A percentile compares a stretch with the other conserved stretches of the same genome.
Conservation (phyloP, 2,888 invertebrate species). For the Hypomecis atomaria region DNA sequence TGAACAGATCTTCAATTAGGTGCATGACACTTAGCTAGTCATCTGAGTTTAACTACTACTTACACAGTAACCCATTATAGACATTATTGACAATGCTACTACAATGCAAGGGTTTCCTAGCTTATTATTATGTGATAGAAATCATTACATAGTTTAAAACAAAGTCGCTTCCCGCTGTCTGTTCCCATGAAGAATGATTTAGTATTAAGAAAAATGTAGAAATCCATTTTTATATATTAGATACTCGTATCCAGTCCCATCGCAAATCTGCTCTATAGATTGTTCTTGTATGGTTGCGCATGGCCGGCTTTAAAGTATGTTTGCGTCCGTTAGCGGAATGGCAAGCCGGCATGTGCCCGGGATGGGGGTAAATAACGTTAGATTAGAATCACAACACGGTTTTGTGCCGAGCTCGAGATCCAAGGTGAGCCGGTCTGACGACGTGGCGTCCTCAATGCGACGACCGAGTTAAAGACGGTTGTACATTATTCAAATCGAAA, state of each 20-base stretch:
- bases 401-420: conserved; percentile 58
- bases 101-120: too few species aligned
- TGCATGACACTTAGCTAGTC: too few species aligned
- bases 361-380: conserved; percentile 40
- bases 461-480: conserved; percentile 39
- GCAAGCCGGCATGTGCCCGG: conserved; percentile 20
- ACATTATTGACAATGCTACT: too few species aligned
- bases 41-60: too few species aligned
- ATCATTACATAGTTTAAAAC: too few species aligned
- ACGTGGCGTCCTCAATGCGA: conserved; percentile 50
- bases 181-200: too few species aligned
- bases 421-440: conserved; percentile 75
- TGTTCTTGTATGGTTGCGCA: conserved; percentile 8
- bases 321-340: conserved; percentile 20
- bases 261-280: neutral
- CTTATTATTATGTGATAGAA: too few species aligned
- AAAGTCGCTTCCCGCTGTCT: too few species aligned
- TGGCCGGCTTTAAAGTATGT: conserved; percentile 19
- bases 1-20: too few species aligned
- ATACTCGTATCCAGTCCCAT: neutral
- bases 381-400: conserved; percentile 53
- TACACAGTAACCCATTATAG: too few species aligned
- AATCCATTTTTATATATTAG: too few species aligned
- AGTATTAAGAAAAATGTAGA: too few species aligned
- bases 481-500: conserved; percentile 36